Evolutionary conservation across 2,888 invertebrate species (phyloP).

Genomic region (Prenolepis imparis): DNA sequence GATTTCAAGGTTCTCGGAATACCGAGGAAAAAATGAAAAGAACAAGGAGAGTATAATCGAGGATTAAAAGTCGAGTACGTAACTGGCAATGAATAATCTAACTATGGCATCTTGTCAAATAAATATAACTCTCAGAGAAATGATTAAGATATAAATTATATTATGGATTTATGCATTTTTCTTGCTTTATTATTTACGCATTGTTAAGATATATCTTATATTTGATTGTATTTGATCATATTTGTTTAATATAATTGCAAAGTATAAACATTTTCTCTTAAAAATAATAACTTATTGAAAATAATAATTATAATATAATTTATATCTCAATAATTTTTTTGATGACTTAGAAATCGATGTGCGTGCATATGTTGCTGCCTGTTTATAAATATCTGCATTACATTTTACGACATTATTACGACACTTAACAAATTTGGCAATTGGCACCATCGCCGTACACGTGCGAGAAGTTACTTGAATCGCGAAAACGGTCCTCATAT

Average conservation of each 20-base stretch:
- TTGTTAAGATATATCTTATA: neutral
- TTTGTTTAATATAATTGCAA: too few relatives aligned
- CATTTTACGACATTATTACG: constrained; percentile 15
- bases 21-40: constrained; percentile 21
- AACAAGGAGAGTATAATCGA: constrained; percentile 54
- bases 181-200: neutral
- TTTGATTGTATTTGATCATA: too few relatives aligned
- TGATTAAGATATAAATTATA: constrained; percentile 50
- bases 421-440: constrained; percentile 30
- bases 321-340: neutral
- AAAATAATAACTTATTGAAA: too few relatives aligned
- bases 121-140: constrained; percentile 61
- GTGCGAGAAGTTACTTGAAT: constrained; percentile 20
- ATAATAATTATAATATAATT: neutral
- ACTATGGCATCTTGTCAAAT: constrained; percentile 75
- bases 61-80: constrained; percentile 72
- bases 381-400: constrained; percentile 29
- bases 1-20: constrained; percentile 53
- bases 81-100: constrained; percentile 72
- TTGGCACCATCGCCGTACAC: constrained; percentile 4
- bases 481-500: neutral
- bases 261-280: too few relatives aligned
- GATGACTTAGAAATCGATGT: neutral
- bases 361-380: neutral
- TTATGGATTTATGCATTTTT: constrained; percentile 58